Evolutionary conservation across 2,888 invertebrate species (phyloP), one percentile per base, ranked within the genome.

Genomic region (Patella pellucida): DNA sequence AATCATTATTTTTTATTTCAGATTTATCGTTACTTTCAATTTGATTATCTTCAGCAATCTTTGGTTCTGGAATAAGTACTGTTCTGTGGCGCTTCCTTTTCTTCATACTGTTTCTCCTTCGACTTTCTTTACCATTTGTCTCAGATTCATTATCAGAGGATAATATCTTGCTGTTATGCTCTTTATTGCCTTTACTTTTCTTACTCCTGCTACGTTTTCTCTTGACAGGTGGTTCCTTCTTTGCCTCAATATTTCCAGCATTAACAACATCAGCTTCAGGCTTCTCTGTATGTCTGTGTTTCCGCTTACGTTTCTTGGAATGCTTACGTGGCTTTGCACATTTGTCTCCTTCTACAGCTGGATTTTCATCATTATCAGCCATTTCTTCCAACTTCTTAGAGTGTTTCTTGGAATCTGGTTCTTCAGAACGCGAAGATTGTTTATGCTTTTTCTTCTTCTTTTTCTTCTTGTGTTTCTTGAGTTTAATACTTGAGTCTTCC

Each of bases 251-350:
- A 14, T 72, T 31, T 51, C 70, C 71, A 15, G 4, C 71, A 69
- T 41, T 50, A n/a, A 31, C 50, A n/a, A 23, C 27, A 12, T n/a
- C 27, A 23, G 15, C 12, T 23, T 51, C n/a, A n/a, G 51, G 19
- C 19, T 51, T 62, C 14, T 62, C 9, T 19, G 62, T 4, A 62
- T 62, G 62, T 23, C 62, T 81, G 67, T 79, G 83, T 72, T 76
- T 82, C 76, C 81, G 83, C 76, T 79, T 84, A 2, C 82, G 81
- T 75, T 81, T 82, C 71, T 84, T 76, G 41, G 77, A 78, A 15
- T 76, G 72, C 19, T 78, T 74, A 31, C 75, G 79, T 14, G 72
- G 56, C 9, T 76, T 74, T 69, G 71, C 71, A 19, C 72, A 71
- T 50, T 70, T 74, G 54, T 69, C 72, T 31, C 76, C 80, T 14